Conservation (phyloP, 2,797 vertebrate species). For the Hozukius guyotensis region DNA sequence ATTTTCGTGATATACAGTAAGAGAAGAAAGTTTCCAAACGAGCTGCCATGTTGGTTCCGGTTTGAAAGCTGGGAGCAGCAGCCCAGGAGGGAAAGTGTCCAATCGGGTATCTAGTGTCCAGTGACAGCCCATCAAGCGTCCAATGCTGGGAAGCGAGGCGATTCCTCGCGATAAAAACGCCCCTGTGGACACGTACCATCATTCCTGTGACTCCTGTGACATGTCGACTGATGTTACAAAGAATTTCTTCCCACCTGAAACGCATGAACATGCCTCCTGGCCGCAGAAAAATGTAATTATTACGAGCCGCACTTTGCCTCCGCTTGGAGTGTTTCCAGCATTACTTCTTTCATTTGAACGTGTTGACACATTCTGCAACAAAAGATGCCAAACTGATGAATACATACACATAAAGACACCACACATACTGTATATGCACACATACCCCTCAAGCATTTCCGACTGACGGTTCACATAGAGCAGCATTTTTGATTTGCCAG, state of each 20-base stretch:
- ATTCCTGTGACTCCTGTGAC: neutral
- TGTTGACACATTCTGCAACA: neutral
- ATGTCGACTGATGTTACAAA: neutral
- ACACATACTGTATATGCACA: neutral
- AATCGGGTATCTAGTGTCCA: too few species aligned
- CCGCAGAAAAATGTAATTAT: too few species aligned
- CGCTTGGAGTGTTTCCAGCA: neutral
- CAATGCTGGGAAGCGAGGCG: too few species aligned
- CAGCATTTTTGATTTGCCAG: constrained; percentile 24
- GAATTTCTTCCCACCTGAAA: neutral
- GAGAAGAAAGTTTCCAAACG: too few species aligned
- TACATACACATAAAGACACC: neutral
- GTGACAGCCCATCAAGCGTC: too few species aligned
- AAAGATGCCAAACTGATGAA: neutral
- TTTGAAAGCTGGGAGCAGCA: too few species aligned
- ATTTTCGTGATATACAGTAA: too few species aligned
- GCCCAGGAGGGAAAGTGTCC: too few species aligned
- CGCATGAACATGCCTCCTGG: neutral
- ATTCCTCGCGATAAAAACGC: too few species aligned
- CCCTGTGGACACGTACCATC: too few species aligned
- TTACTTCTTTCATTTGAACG: neutral
- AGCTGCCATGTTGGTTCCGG: too few species aligned
- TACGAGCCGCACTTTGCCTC: neutral
- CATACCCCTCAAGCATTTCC: neutral
- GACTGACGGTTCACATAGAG: constrained; percentile 5